A percentile compares a stretch with the other conserved stretches of the same genome.
phyloP scores from a whole-genome alignment of 2,888 invertebrate species.

The Julus scandinavius region DNA sequence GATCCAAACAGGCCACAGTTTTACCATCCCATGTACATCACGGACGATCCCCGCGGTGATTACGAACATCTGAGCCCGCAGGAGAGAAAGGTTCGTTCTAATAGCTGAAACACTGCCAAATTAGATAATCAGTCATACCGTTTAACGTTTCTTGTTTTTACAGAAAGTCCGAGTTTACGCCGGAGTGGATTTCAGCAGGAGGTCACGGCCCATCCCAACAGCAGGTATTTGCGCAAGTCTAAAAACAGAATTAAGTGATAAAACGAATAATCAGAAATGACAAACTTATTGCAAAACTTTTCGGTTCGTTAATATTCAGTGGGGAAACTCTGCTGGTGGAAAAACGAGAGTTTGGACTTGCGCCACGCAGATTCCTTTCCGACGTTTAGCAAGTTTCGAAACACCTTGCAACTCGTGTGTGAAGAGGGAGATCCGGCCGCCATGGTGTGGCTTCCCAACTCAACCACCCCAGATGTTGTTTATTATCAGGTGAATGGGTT shows the following conservation, averaged over 20 bases:
- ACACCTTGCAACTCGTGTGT: conserved; percentile 78
- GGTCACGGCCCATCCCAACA: conserved; percentile 82
- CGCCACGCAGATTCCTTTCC: conserved; percentile 81
- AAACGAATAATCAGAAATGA: conserved; percentile 21
- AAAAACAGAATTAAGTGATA: background rate
- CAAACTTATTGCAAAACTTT: conserved; percentile 47
- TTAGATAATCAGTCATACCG: background rate
- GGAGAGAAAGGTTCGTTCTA: conserved; percentile 72
- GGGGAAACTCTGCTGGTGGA: conserved; percentile 81
- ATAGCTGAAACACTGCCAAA: background rate
- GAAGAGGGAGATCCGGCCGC: conserved; percentile 78
- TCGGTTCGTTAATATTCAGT: conserved; percentile 67
- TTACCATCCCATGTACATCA: conserved; percentile 91
- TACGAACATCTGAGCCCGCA: conserved; percentile 78
- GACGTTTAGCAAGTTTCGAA: conserved; percentile 85
- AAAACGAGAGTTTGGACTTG: conserved; percentile 76
- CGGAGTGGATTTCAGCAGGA: conserved; percentile 81
- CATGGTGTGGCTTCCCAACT: conserved; percentile 84
- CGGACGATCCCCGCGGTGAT: conserved; percentile 85
- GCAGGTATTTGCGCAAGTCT: conserved; percentile 70
- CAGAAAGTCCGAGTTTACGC: conserved; percentile 61
- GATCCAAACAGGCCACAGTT: conserved; percentile 85
- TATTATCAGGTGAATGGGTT: conserved; percentile 70
- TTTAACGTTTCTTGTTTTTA: conserved; percentile 17
- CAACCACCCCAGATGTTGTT: conserved; percentile 89